Evolutionary conservation across 2,888 invertebrate species (phyloP), one percentile per base, ranked within the genome.

Genomic region (Ophion obscuratus): DNA sequence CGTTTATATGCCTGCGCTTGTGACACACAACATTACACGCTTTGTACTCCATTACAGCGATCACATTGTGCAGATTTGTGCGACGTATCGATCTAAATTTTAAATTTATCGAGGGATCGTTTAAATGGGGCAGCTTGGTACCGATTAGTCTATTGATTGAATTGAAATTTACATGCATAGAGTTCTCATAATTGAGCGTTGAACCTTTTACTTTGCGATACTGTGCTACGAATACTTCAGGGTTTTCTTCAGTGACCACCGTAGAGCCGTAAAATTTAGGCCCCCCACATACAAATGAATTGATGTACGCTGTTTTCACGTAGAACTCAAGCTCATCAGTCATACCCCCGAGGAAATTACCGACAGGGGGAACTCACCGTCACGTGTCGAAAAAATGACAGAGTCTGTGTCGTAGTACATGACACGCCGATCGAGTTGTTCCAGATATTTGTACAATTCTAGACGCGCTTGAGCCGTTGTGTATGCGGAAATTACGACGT

Each of bases 341-440:
- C 86, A 94, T 84, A 66, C 94, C 92, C 0, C 92, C 92, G 11
- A 93, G 77, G 80, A 86, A 91, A 6, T 75, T 66, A 10, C 92
- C 93, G 0, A 89, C 83, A 10, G 89, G 84, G 11, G 91, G 90
- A 9, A 81, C 3, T 68, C 74, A 2, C 36, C 10, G 31, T 14
- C 57, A 3, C 20, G 67, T 10, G 64, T 83, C 24, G 88, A 81
- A 79, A 89, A 94, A 57, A 94, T 91, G 2, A 93, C 88, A 1
- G 90, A 90, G 81, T 94, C 93, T 0, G 93, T 94, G 70, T 94
- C 93, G 74, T 85, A 92, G 85, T 94, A 94, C 7, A 94, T 70
- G 10, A 91, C 91, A 24, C 92, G 62, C 40, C 88, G 78, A 9
- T 87, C 90, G 6, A 94, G 83, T 10, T 70, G 81, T 20, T 94